Conservation (phyloP, 2,888 invertebrate species). For the Helicoverpa assulta region DNA sequence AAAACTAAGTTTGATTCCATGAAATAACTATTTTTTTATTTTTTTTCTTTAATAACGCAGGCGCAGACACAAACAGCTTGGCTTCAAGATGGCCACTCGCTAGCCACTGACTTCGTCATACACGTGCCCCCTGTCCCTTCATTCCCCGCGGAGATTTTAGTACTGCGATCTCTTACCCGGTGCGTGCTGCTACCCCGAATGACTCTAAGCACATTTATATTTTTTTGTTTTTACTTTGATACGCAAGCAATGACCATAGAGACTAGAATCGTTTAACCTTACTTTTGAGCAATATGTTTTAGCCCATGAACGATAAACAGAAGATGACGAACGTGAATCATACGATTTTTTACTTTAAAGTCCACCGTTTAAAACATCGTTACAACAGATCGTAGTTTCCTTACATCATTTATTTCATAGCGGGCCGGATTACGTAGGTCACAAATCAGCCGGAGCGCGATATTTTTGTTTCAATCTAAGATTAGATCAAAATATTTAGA, state of each 20-base stretch:
- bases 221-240: not conserved
- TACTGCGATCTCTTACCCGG: no score
- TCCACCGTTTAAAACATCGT: conserved; percentile 4
- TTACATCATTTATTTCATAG: not conserved
- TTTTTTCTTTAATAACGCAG: no score
- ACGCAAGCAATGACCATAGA: not conserved
- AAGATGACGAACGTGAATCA: not conserved
- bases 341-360: not conserved
- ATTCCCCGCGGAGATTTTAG: no score
- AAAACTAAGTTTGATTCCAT: no score
- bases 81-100: no score
- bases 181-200: no score
- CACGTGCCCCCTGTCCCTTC: no score
- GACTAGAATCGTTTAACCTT: not conserved
- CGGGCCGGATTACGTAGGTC: conserved; percentile 1
- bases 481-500: conserved; percentile 34
- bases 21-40: no score
- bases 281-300: not conserved
- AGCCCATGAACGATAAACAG: not conserved
- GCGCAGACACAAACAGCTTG: no score
- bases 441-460: not conserved
- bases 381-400: not conserved
- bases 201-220: conserved; percentile 68
- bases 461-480: conserved; percentile 27
- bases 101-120: no score